Base-by-base conservation (phyloP, 1,140 invertebrate genomes). In the Drosophila ercepeae region DNA sequence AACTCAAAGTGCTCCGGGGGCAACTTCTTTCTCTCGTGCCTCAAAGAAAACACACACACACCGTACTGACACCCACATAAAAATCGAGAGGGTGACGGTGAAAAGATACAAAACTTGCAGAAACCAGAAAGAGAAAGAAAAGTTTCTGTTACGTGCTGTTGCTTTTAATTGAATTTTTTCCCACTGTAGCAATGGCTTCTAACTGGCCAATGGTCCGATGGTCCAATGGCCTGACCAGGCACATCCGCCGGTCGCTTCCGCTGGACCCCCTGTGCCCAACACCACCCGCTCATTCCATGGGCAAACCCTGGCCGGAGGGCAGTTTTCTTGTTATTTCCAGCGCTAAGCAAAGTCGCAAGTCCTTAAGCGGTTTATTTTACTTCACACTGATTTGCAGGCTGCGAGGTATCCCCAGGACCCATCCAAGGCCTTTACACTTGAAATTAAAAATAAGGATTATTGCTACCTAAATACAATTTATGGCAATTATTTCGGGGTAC, bases 121-220 rank as follows among this genome's bases (percentile, higher is more conserved):
- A 51, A 73, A 73, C 61, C 51, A 59, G 39, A 59, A 60, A 46
- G 45, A 70, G 68, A 59, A 74, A 55, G 59, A 84, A 89, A 89
- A 89, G 79, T 89, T 89, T 89, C 79, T 84, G 76, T 89, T 89
- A 89, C 84, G 84, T 89, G 84, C 86, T 89, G 84, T 89, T 89
- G 86, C 86, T 89, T 89, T 89, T 89, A 89, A 89, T 89, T 89
- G 84, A 89, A 89, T 89, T 89, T 89, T 73, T 89, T 78, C 53
- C 48, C 75, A 75, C 51, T 59, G 71, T 75, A 67, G 61, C 44
- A 50, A 34, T 36, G 41, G 59, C 61, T 27, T 44, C 53, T 70
- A 72, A 64, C 54, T 60, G 53, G 72, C 83, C 60, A 61, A 48
- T 65, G 60, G 63, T 68, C 81, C 76, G 70, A 77, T 67, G 81